A percentile compares a stretch with the other conserved stretches of the same genome.
These are phyloP conservation scores for Bombus difficillimus DNA, from an alignment of 1,140 invertebrate species.

Conservation along the genomic window DNA sequence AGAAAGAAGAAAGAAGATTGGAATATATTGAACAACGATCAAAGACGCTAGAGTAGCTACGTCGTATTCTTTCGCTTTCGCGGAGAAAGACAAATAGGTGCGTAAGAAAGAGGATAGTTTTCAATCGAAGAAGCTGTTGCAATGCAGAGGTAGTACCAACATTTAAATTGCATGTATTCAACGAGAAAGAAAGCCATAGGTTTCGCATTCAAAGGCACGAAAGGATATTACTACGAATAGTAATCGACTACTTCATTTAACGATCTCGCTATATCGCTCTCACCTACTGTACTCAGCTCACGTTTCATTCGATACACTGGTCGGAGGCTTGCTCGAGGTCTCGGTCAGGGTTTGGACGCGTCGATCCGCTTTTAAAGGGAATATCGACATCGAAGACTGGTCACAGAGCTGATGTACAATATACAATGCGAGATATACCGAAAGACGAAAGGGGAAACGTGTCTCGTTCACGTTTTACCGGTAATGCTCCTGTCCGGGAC, in stretches of 20 bases:
- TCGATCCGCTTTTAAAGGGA: slow-evolving; percentile 23
- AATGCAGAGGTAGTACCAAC: no score
- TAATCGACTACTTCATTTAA: not conserved
- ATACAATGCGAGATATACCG: not conserved
- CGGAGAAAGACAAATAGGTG: no score
- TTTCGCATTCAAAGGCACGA: not conserved
- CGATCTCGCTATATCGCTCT: not conserved
- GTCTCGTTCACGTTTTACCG: not conserved
- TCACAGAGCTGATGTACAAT: not conserved
- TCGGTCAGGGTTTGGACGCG: not conserved
- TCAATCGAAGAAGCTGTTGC: no score
- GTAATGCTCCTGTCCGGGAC: slow-evolving; percentile 28
- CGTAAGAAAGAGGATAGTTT: no score
- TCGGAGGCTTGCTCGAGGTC: not conserved
- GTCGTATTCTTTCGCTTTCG: no score
- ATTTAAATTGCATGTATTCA: no score
- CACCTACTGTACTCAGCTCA: not conserved
- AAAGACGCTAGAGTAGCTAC: no score
- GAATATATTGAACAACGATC: no score
- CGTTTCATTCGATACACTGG: not conserved
- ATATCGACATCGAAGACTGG: not conserved
- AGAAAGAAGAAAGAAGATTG: no score
- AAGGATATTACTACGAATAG: not conserved
- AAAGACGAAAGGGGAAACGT: not conserved
- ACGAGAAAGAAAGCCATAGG: not conserved